Base-by-base conservation (phyloP, 2,113 vertebrate species). In the Gambusia holbrooki region DNA sequence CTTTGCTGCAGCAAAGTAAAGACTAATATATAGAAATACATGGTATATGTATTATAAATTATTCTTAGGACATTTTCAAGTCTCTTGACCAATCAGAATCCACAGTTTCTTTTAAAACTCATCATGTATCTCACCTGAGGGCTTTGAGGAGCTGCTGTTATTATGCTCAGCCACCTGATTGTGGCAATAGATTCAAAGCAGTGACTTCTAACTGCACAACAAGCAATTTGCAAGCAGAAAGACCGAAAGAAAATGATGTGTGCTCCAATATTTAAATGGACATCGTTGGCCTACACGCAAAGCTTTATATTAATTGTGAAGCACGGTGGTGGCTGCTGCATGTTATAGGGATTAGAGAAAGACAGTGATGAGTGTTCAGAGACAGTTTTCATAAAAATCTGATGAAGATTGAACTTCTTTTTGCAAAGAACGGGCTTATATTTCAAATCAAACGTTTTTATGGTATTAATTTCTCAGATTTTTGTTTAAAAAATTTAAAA, bases 71-170 rank as follows among this genome's bases (percentile, higher is more conserved):
- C 70, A 79, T 77, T 79, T 86, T 72, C 69, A 65, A 35, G 64
- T 51, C 25, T 58, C 22, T 67, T 70, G 30, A 45, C 48, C 73
- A 66, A 71, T 70, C 71, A 69, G 76, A 76, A 74, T 69, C 77
- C 84, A 86, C 74, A 70, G 85, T 77, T 45, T 83, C 74, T 25
- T 1, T 1, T 71, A 29, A 80, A 48, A 33, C 76, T 64, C 27
- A 40, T 71, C n/a, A 45, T 17, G 15, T 48, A 9, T 74, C 72
- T 73, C 13, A 33, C 66, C 62, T 61, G 66, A 33, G 73, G 73
- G 71, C 66, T 69, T 42, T 35, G 27, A 60, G 65, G 62, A 76
- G 45, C 12, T 61, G 40, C 32, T 73, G 65, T 73, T 67, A 77
- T 77, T 25, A 33, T n/a, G n/a, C 71, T 51, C 13, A 62, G 69